Evolutionary conservation across 1,140 invertebrate species (phyloP).

Genomic region (Panulirus ornatus): DNA sequence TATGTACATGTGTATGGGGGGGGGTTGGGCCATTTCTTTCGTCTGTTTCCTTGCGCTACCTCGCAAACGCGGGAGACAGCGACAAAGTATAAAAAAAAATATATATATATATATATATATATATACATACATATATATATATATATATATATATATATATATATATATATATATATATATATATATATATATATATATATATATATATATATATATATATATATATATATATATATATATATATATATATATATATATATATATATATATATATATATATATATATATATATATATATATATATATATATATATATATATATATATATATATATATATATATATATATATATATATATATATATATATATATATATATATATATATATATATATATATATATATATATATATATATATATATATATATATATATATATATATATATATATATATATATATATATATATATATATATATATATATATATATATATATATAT

Average conservation of each 20-base stretch:
- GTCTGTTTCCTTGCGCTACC: no score
- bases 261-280: slow-evolving; percentile 21
- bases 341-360: slow-evolving; percentile 31
- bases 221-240: neutral
- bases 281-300: slow-evolving; percentile 36
- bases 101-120: slow-evolving; percentile 21
- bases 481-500: slow-evolving; percentile 15
- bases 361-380: slow-evolving; percentile 16
- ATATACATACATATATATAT: neutral
- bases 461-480: slow-evolving; percentile 36
- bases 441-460: neutral
- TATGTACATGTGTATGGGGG: no score
- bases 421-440: neutral
- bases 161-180: slow-evolving; percentile 45
- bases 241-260: slow-evolving; percentile 18
- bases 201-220: slow-evolving; percentile 23
- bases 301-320: slow-evolving; percentile 38
- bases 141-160: slow-evolving; percentile 18
- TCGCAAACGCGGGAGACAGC: no score
- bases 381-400: neutral
- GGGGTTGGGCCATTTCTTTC: no score
- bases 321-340: slow-evolving; percentile 32
- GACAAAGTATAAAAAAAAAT: no score
- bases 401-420: slow-evolving; percentile 6
- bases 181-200: slow-evolving; percentile 21